Evolutionary conservation across 2,113 vertebrate genomes (phyloP), one percentile per base, ranked within the genome.

Genomic region (Cepphus grylle): DNA sequence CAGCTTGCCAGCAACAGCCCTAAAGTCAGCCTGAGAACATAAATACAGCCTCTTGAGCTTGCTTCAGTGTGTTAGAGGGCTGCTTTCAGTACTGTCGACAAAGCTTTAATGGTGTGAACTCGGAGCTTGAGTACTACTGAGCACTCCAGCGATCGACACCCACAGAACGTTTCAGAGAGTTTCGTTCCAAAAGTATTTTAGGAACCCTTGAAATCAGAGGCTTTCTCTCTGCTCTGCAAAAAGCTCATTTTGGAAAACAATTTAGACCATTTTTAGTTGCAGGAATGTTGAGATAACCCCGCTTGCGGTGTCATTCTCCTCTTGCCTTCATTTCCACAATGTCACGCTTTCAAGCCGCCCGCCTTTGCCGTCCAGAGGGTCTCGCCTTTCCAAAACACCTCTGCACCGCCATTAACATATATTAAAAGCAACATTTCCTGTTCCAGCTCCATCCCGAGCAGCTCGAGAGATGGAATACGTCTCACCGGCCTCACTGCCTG

Each of bases 161-260:
- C 91, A 92, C 96, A 89, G 91, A 96, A 94, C 84, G 62, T 47
- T 86, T n/a, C 91, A 73, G 81, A 96, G 85, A 96, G 74, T 80
- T 93, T 72, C 45, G 0, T 96, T 97, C 94, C 94, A 95, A 49
- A 84, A 94, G 86, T 97, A 97, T 96, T 95, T 97, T 95, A 87
- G 96, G 97, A 95, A 90, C 95, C 71, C 94, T 97, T 96, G 95
- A 97, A 96, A 97, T 97, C 91, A 96, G 93, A 97, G 91, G 96
- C 89, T 95, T 97, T 97, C 93, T 96, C 94, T 96, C 82, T 74
- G 74, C 81, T 94, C 81, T 91, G 92, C 53, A 94, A 88, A 88
- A 93, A 83, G 88, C 96, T 90, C 82, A 38, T 93, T 96, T 90
- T 81, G 74, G 91, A 93, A 95, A 96, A 94, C 91, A 94, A 94